phyloP scores from a whole-genome alignment of 2,797 vertebrate species.

The Siniperca undulata region DNA sequence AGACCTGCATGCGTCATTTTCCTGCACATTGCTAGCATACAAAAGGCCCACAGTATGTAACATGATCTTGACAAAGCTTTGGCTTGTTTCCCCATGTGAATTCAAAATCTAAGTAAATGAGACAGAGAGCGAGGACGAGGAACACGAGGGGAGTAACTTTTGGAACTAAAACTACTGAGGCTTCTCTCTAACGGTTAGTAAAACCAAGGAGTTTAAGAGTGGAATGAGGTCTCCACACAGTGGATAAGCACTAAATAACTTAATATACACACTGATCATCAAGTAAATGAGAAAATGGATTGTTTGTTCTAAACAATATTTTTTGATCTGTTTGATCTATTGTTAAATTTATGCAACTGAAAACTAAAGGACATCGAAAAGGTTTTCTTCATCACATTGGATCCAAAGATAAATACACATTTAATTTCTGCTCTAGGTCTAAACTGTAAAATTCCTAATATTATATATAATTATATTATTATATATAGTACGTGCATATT shows the following conservation, averaged over 20 bases:
- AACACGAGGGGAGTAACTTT: conserved; percentile 24
- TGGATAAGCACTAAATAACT: background rate
- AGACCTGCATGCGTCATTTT: conserved; percentile 31
- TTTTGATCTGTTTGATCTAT: background rate
- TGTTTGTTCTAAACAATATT: background rate
- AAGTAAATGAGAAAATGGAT: background rate
- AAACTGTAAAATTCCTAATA: no score
- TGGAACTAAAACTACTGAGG: conserved; percentile 21
- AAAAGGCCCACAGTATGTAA: conserved; percentile 43
- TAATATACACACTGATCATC: background rate
- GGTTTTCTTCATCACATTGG: no score
- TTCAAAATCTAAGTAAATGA: conserved; percentile 43
- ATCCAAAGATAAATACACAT: no score
- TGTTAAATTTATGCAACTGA: background rate
- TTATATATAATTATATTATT: no score
- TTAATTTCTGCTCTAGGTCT: no score
- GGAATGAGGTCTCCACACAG: background rate
- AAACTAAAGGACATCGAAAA: background rate
- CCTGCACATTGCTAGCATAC: conserved; percentile 12
- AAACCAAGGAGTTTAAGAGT: conserved; percentile 27
- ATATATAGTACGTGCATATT: no score
- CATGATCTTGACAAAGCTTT: conserved; percentile 43
- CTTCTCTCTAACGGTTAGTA: conserved; percentile 31
- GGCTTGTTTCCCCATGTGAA: conserved; percentile 30
- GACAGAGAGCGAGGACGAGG: conserved; percentile 15